Conservation (phyloP, 2,888 invertebrate genomes). For the Pocota personata region DNA sequence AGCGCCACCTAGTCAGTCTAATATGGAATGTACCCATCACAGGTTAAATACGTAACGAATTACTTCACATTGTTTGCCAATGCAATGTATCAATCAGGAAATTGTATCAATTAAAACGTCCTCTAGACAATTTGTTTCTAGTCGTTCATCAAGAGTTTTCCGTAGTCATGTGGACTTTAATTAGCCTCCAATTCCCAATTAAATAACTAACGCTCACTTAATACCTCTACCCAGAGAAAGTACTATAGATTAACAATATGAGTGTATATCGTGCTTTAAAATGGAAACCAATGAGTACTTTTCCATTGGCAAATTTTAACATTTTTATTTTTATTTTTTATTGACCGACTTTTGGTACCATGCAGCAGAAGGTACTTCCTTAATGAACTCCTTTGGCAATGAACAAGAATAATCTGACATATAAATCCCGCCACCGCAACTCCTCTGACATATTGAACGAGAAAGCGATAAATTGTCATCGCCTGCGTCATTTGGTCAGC, state of each 20-base stretch:
- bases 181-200: neutral
- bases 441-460: constrained; percentile 41
- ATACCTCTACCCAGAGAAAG: constrained; percentile 44
- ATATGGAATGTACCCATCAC: too few species aligned
- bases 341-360: constrained; percentile 68
- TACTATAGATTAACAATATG: neutral
- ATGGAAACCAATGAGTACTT: constrained; percentile 38
- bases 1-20: too few species aligned
- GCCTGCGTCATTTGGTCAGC: neutral
- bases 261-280: neutral
- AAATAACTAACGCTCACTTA: neutral
- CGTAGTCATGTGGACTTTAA: too few species aligned
- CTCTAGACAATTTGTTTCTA: too few species aligned
- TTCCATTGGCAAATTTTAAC: constrained; percentile 25
- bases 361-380: constrained; percentile 58
- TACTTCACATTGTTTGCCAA: too few species aligned
- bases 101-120: too few species aligned
- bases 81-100: too few species aligned
- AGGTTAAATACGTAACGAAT: too few species aligned
- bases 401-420: constrained; percentile 67
- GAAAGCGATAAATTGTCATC: constrained; percentile 42
- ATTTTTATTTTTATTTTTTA: constrained; percentile 8
- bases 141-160: too few species aligned
- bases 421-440: constrained; percentile 29
- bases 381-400: constrained; percentile 57